phyloP scores from a whole-genome alignment of 2,888 invertebrate species.

The Caenorhabditis imperialis region DNA sequence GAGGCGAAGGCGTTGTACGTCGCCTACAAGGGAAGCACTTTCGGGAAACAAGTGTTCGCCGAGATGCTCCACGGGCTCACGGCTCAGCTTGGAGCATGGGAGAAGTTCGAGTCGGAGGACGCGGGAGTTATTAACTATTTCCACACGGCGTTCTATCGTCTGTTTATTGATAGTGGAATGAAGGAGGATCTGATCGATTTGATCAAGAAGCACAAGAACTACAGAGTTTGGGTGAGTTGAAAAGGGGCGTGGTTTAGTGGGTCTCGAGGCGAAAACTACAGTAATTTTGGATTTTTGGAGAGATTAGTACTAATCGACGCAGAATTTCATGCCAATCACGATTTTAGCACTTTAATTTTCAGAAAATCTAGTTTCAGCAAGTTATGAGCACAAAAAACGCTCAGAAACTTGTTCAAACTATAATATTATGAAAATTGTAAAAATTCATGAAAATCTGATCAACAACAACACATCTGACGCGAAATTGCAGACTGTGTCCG shows the following conservation, averaged over 20 bases:
- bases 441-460: too few species aligned
- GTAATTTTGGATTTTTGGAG: too few species aligned
- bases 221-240: slow-evolving; percentile 73
- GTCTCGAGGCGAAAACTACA: too few species aligned
- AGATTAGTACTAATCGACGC: too few species aligned
- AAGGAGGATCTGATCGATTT: slow-evolving; percentile 73
- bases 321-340: too few species aligned
- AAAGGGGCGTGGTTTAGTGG: too few species aligned
- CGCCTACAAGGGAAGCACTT: slow-evolving; percentile 73
- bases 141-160: slow-evolving; percentile 71
- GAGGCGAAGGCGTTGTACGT: slow-evolving; percentile 75
- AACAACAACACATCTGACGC: too few species aligned
- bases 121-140: slow-evolving; percentile 78
- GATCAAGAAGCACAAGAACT: slow-evolving; percentile 74
- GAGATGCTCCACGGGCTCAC: slow-evolving; percentile 75
- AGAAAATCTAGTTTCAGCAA: too few species aligned
- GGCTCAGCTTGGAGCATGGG: slow-evolving; percentile 77
- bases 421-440: too few species aligned
- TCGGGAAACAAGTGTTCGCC: slow-evolving; percentile 74
- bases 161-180: slow-evolving; percentile 76
- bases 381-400: too few species aligned
- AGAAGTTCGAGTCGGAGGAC: slow-evolving; percentile 72
- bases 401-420: too few species aligned
- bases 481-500: too few species aligned
- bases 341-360: neutral